phyloP scores from a whole-genome alignment of 2,888 invertebrate species.

The Dryococelus australis region DNA sequence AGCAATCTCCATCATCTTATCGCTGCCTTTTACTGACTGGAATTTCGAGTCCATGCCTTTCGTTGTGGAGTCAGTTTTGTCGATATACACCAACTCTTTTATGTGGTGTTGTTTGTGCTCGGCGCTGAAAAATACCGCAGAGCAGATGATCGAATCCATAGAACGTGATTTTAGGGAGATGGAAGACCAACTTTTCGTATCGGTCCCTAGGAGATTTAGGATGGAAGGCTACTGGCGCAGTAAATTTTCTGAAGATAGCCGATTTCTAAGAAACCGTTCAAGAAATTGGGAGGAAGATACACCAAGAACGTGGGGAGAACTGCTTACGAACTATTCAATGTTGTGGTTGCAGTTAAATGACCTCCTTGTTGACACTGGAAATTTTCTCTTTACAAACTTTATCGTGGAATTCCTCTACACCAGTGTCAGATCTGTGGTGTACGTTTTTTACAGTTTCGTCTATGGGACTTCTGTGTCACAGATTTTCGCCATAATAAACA shows the following conservation, averaged over 20 bases:
- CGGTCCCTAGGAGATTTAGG: background rate
- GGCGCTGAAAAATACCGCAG: background rate
- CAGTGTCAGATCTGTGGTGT: background rate
- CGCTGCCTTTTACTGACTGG: background rate
- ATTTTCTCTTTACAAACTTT: background rate
- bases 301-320: background rate
- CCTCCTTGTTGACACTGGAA: background rate
- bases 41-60: background rate
- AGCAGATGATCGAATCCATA: background rate
- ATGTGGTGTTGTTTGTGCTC: background rate
- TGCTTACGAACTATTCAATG: background rate
- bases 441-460: background rate
- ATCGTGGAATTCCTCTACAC: background rate
- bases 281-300: background rate
- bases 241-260: too few species aligned
- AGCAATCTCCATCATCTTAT: background rate
- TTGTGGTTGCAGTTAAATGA: background rate
- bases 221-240: background rate
- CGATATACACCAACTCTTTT: background rate
- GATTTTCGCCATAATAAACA: background rate
- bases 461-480: background rate
- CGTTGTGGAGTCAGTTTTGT: background rate
- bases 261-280: background rate
- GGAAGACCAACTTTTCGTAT: background rate
- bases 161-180: background rate